Base-by-base conservation (phyloP, 2,888 invertebrate genomes). In the Boloria euphrosyne region DNA sequence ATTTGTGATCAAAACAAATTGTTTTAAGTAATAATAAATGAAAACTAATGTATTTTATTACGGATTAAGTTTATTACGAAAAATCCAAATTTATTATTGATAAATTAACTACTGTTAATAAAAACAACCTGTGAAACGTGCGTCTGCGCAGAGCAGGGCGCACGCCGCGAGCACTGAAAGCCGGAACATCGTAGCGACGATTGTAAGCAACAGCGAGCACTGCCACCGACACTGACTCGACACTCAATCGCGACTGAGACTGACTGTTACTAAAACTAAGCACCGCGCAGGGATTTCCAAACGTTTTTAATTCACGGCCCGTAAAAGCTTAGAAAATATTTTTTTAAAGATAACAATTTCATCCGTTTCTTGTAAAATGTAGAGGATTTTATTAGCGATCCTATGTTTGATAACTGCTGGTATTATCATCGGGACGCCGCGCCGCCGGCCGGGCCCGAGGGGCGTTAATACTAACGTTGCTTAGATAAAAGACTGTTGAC, bases 401-500 rank as follows among this genome's bases (percentile, higher is more conserved):
- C 22, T 17, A 57, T 7, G 47, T 49, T 49, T 49, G 47, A 49
- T 16, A 16, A 16, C 16, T 10, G 50, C 59, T 49, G 31, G 47
- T 47, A 47, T n/a, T 31, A 50, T 13, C 17, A 38, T 17, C 10
- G 31, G 17, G 22, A 4, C 17, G 31, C 16, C 27, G 50, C 27
- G 43, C 46, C 46, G 17, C 16, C 4, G 14, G 31, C 16, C 27
- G 50, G 43, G 43, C 46, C 46, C 66, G 59, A 67, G 68, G 71
- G 73, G 74, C 73, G 74, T 67, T 68, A 74, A 64, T 67, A 76
- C 73, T 78, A 77, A 77, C 76, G 74, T 66, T 68, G 69, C 69
- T 73, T 73, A 76, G 85, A 87, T 86, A 86, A 84, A 76, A 77
- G 83, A 78, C 71, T 85, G 74, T 84, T 83, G 81, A 84, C 82